These are phyloP conservation scores for Anneissia japonica DNA, from an alignment of 35 echinoderm and acorn worm species.

Conservation along the genomic window DNA sequence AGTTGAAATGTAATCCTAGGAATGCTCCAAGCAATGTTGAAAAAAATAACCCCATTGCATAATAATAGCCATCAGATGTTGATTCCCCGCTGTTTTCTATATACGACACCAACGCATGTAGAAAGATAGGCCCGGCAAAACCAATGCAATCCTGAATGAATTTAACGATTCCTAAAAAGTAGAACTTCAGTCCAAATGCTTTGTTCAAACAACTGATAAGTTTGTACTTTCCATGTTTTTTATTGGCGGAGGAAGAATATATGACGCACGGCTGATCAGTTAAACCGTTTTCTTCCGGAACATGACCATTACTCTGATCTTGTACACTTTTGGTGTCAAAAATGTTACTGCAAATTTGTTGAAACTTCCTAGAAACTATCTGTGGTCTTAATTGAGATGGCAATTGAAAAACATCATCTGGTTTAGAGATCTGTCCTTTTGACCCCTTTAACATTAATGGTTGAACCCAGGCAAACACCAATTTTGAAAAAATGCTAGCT, in stretches of 20 bases:
- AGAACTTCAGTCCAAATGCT: slow-evolving; percentile 74
- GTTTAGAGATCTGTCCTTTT: slow-evolving; percentile 45
- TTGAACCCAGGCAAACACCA: slow-evolving; percentile 71
- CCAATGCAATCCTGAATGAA: slow-evolving; percentile 58
- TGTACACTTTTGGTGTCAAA: slow-evolving; percentile 9
- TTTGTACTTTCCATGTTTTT: slow-evolving; percentile 24
- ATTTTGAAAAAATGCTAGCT: slow-evolving; percentile 56
- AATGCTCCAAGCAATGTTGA: slow-evolving; percentile 61
- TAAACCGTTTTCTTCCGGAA: background rate
- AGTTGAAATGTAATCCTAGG: slow-evolving; percentile 80
- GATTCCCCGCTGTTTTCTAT: slow-evolving; percentile 54
- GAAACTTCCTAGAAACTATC: slow-evolving; percentile 47
- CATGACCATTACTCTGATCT: background rate
- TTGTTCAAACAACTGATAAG: slow-evolving; percentile 49
- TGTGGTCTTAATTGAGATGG: slow-evolving; percentile 45
- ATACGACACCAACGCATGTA: slow-evolving; percentile 81
- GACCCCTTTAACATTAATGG: slow-evolving; percentile 84
- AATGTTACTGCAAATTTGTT: slow-evolving; percentile 27
- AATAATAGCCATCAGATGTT: slow-evolving; percentile 59
- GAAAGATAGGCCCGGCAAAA: slow-evolving; percentile 75
- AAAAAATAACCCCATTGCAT: slow-evolving; percentile 70
- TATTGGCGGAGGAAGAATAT: background rate
- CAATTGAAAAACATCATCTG: slow-evolving; percentile 81
- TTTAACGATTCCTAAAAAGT: slow-evolving; percentile 72
- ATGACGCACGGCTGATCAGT: slow-evolving; percentile 14